phyloP scores from a whole-genome alignment of 1,140 invertebrate species.

The Cydia pomonella region DNA sequence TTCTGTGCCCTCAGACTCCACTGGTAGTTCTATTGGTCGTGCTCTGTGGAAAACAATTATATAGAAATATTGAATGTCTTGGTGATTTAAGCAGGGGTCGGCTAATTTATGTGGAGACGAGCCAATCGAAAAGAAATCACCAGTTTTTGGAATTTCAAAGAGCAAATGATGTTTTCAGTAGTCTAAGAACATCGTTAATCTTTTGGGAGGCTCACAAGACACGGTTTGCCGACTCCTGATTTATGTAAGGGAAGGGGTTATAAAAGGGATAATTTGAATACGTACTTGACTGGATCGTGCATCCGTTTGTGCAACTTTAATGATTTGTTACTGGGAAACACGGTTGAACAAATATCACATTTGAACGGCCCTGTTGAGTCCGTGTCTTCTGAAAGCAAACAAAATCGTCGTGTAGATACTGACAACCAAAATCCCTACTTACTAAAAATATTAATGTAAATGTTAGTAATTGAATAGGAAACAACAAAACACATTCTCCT shows the following conservation, averaged over 20 bases:
- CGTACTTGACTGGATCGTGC: slow-evolving; percentile 84
- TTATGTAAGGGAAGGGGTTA: neutral
- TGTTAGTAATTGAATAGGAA: too few species aligned
- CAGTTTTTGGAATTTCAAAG: too few species aligned
- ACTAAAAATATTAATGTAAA: too few species aligned
- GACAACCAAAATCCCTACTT: neutral
- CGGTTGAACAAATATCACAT: slow-evolving; percentile 84
- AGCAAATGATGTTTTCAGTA: too few species aligned
- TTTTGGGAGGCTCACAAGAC: too few species aligned
- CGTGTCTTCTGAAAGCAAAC: slow-evolving; percentile 29
- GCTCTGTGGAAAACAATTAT: slow-evolving; percentile 43
- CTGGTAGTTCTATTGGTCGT: slow-evolving; percentile 66
- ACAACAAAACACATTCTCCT: too few species aligned
- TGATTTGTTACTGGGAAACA: slow-evolving; percentile 85
- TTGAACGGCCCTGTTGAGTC: slow-evolving; percentile 42
- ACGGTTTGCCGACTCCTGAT: too few species aligned
- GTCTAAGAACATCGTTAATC: too few species aligned
- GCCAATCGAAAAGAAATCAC: too few species aligned
- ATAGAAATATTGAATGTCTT: neutral
- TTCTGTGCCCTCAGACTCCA: slow-evolving; percentile 51
- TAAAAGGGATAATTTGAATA: slow-evolving; percentile 80
- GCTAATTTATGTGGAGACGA: too few species aligned
- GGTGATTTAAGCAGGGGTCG: too few species aligned
- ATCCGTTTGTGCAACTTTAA: slow-evolving; percentile 86
- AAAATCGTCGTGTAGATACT: neutral